Conservation (phyloP, 2,888 invertebrate species). For the Drosophila mimetica region DNA sequence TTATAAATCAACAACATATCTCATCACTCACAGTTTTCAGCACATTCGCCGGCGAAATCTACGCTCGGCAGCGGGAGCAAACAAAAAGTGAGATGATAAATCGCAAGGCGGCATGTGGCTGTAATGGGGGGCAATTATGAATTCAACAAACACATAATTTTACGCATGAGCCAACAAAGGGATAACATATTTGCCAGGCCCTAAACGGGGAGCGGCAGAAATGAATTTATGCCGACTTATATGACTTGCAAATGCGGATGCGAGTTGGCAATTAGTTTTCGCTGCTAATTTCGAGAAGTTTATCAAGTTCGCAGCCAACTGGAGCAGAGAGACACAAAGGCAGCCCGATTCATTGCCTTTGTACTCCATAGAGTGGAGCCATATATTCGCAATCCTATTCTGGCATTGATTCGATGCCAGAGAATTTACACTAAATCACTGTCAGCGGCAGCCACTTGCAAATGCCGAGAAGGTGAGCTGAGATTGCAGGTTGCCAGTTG, state of each 20-base stretch:
- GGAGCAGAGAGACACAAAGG: slow-evolving; percentile 8
- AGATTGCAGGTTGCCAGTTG: slow-evolving; percentile 7
- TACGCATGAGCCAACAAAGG: slow-evolving; percentile 53
- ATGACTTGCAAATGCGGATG: slow-evolving; percentile 46
- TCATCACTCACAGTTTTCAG: slow-evolving; percentile 48
- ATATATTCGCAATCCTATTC: slow-evolving; percentile 17
- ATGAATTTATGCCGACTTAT: slow-evolving; percentile 41
- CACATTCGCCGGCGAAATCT: slow-evolving; percentile 29
- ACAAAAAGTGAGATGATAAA: slow-evolving; percentile 51
- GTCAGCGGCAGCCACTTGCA: slow-evolving; percentile 40
- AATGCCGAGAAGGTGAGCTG: slow-evolving; percentile 6
- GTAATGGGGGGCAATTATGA: slow-evolving; percentile 56
- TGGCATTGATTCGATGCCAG: slow-evolving; percentile 41
- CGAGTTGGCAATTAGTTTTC: slow-evolving; percentile 47
- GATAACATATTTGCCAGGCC: slow-evolving; percentile 48
- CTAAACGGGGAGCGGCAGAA: slow-evolving; percentile 14
- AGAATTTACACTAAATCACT: slow-evolving; percentile 53
- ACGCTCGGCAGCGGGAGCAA: slow-evolving; percentile 18
- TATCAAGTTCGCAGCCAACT: slow-evolving; percentile 39
- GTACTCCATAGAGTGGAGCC: not conserved
- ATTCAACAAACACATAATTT: slow-evolving; percentile 58
- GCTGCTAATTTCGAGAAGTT: slow-evolving; percentile 39
- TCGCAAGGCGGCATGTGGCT: slow-evolving; percentile 44
- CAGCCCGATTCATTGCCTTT: slow-evolving; percentile 1
- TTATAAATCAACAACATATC: slow-evolving; percentile 48